phyloP scores from a whole-genome alignment of 2,797 vertebrate species.

The Luscinia luscinia region DNA sequence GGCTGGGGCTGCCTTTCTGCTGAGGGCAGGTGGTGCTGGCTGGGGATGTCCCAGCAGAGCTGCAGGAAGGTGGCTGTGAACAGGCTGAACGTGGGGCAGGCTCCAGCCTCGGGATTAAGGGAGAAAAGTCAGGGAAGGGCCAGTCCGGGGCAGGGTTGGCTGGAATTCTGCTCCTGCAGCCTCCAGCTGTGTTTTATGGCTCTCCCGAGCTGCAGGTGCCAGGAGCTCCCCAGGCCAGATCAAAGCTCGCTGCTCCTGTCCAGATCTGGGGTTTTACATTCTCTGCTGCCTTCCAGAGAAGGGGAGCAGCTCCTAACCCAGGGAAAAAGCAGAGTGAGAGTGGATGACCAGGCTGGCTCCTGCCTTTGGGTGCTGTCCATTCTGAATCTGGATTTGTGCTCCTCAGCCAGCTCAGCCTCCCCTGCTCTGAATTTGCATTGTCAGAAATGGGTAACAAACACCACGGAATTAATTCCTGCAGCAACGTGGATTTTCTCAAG shows the following conservation, averaged over 20 bases:
- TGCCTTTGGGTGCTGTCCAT: neutral
- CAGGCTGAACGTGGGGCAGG: neutral
- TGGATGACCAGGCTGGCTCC: neutral
- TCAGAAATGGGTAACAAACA: neutral
- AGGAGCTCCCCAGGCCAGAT: neutral
- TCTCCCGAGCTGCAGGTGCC: neutral
- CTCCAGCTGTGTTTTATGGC: neutral
- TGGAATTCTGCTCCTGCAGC: neutral
- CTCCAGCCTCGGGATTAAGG: neutral
- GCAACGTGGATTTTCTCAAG: accelerated
- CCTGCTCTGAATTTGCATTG: accelerated
- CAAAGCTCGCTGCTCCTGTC: neutral
- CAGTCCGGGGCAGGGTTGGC: neutral
- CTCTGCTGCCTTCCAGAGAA: neutral
- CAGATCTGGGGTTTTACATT: neutral
- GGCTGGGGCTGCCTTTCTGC: neutral
- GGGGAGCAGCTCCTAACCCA: neutral
- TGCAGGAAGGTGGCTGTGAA: accelerated
- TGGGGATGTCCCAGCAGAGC: accelerated
- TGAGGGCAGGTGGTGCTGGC: neutral
- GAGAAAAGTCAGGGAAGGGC: neutral
- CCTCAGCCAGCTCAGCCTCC: neutral
- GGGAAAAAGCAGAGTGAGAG: neutral
- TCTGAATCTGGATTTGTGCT: neutral
- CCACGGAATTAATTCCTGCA: neutral